phyloP scores from a whole-genome alignment of 2,113 vertebrate species.

The Cebidichthys violaceus region DNA sequence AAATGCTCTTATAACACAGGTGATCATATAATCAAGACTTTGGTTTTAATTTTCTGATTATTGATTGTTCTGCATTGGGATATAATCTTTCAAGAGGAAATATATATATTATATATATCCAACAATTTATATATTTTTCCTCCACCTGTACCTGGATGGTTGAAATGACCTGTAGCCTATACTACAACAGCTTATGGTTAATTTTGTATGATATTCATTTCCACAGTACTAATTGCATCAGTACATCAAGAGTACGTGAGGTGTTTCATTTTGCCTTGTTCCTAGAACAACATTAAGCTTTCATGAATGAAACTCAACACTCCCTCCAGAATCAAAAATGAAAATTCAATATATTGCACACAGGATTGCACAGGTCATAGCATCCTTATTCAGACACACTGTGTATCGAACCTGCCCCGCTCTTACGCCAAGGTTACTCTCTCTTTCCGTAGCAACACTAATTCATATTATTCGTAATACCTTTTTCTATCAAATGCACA shows the following conservation, averaged over 20 bases:
- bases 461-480: not conserved
- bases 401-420: not conserved
- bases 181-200: not conserved
- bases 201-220: not conserved
- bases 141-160: not conserved
- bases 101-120: too few relatives aligned
- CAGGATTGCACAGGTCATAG: not conserved
- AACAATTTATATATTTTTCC: too few relatives aligned
- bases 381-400: not conserved
- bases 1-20: too few relatives aligned
- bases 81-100: too few relatives aligned
- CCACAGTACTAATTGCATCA: not conserved
- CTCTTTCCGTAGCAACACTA: not conserved
- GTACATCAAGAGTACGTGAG: not conserved
- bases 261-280: not conserved
- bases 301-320: not conserved
- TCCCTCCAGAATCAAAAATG: not conserved
- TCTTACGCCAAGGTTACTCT: not conserved
- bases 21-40: too few relatives aligned
- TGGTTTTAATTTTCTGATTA: too few relatives aligned
- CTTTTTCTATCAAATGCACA: conserved; percentile 5
- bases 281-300: not conserved
- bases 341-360: not conserved
- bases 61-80: too few relatives aligned
- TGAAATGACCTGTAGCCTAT: not conserved